phyloP scores from a whole-genome alignment of 2,888 invertebrate genomes.

The Ectemnius continuus region DNA sequence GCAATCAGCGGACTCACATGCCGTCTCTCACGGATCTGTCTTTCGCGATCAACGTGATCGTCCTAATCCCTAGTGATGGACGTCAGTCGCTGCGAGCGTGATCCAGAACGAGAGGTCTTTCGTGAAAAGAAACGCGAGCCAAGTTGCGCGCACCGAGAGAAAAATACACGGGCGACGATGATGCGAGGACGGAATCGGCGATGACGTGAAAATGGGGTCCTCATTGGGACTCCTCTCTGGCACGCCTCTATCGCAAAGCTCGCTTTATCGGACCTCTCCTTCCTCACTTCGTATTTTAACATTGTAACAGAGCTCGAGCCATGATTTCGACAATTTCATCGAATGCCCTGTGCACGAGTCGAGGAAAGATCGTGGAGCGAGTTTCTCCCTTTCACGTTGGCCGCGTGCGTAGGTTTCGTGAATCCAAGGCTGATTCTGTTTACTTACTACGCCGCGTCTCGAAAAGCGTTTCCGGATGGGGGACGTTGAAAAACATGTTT shows the following conservation, averaged over 20 bases:
- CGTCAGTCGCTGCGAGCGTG: not conserved
- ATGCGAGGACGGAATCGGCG: constrained; percentile 1
- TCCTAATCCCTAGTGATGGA: constrained; percentile 14
- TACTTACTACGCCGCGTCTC: constrained; percentile 11
- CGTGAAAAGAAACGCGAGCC: constrained; percentile 14
- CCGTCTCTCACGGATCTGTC: constrained; percentile 50
- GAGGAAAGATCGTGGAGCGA: too few relatives aligned
- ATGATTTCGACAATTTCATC: too few relatives aligned
- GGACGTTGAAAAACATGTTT: constrained; percentile 38
- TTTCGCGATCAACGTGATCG: constrained; percentile 55
- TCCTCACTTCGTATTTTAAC: not conserved
- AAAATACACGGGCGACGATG: not conserved
- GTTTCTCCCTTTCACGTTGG: constrained; percentile 1
- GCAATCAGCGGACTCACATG: constrained; percentile 53
- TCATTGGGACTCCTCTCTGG: not conserved
- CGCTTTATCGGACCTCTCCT: not conserved
- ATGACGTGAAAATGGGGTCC: not conserved
- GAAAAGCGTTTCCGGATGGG: constrained; percentile 28
- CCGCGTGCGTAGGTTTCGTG: constrained; percentile 3
- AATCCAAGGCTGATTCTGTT: constrained; percentile 23
- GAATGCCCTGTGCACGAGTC: too few relatives aligned
- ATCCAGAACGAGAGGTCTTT: constrained; percentile 32
- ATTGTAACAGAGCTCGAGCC: not conserved
- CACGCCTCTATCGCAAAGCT: not conserved
- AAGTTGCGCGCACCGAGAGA: not conserved